These are phyloP conservation scores for Acronicta leporina DNA, from an alignment of 2,888 invertebrate species.

Conservation along the genomic window DNA sequence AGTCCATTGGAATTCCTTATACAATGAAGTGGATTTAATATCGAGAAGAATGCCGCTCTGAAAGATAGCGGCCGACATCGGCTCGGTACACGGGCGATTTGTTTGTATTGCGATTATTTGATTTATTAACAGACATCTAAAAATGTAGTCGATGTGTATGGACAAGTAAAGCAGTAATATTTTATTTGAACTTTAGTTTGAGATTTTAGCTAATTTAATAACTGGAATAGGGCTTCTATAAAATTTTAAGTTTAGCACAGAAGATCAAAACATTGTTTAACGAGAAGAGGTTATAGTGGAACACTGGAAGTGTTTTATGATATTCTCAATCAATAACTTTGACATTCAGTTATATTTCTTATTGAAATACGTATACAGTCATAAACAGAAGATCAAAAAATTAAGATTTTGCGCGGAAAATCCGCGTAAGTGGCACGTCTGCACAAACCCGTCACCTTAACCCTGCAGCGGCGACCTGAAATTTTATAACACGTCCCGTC, in stretches of 20 bases:
- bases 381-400: too few relatives aligned
- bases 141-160: slow-evolving; percentile 34
- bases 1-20: slow-evolving; percentile 85
- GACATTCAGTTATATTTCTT: too few relatives aligned
- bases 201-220: not conserved
- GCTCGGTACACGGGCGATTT: slow-evolving; percentile 46
- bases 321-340: too few relatives aligned
- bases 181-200: not conserved
- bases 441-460: slow-evolving; percentile 64
- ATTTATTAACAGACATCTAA: slow-evolving; percentile 38
- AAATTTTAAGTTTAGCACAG: too few relatives aligned
- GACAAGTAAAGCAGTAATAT: slow-evolving; percentile 18
- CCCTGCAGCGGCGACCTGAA: slow-evolving; percentile 68
- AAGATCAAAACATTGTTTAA: too few relatives aligned
- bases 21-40: slow-evolving; percentile 88
- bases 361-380: too few relatives aligned
- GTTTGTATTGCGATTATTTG: slow-evolving; percentile 46
- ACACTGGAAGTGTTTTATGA: too few relatives aligned
- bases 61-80: slow-evolving; percentile 70
- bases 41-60: slow-evolving; percentile 80
- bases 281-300: too few relatives aligned
- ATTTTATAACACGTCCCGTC: slow-evolving; percentile 70
- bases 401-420: not conserved
- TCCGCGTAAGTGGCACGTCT: slow-evolving; percentile 46
- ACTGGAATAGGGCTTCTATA: too few relatives aligned